A percentile compares a stretch with the other conserved stretches of the same genome.
These are phyloP conservation scores for Herminia tarsipennalis DNA, from an alignment of 2,888 invertebrate species.

Conservation along the genomic window DNA sequence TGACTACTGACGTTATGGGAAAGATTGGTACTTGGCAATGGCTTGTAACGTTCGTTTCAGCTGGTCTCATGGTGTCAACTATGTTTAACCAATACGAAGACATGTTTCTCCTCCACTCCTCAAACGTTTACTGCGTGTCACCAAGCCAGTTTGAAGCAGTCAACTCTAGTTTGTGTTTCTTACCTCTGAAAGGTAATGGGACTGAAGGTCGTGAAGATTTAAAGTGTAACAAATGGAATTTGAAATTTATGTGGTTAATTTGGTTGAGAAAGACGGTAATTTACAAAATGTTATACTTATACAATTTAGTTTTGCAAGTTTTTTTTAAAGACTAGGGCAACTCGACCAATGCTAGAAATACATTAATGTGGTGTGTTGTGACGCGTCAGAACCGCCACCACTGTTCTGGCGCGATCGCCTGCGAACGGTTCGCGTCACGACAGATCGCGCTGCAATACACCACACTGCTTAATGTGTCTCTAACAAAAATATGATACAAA, in stretches of 20 bases:
- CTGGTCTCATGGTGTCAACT: slow-evolving; percentile 56
- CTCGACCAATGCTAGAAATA: too few species aligned
- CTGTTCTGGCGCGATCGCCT: too few species aligned
- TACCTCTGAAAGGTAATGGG: slow-evolving; percentile 48
- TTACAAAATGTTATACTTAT: slow-evolving; percentile 4
- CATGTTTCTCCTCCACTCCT: slow-evolving; percentile 62
- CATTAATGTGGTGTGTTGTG: too few species aligned
- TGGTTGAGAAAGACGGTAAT: slow-evolving; percentile 72
- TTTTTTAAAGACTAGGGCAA: too few species aligned
- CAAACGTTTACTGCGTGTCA: slow-evolving; percentile 56
- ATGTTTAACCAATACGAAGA: slow-evolving; percentile 71
- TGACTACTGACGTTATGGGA: slow-evolving; percentile 75
- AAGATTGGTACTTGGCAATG: slow-evolving; percentile 77
- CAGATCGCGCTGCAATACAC: too few species aligned
- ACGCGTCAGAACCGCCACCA: too few species aligned
- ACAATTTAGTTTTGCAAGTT: neutral
- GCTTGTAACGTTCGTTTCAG: slow-evolving; percentile 67
- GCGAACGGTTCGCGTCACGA: too few species aligned
- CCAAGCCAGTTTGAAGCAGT: slow-evolving; percentile 43
- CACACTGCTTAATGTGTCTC: too few species aligned
- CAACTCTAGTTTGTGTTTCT: slow-evolving; percentile 62
- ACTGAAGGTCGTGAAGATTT: slow-evolving; percentile 51
- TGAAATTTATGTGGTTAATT: slow-evolving; percentile 67
- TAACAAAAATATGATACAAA: too few species aligned
- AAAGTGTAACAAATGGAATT: slow-evolving; percentile 65